Evolutionary conservation across 30 jellyfish, hydroid and myxozoan species (phyloP).

Genomic region (Turritopsis dohrnii): DNA sequence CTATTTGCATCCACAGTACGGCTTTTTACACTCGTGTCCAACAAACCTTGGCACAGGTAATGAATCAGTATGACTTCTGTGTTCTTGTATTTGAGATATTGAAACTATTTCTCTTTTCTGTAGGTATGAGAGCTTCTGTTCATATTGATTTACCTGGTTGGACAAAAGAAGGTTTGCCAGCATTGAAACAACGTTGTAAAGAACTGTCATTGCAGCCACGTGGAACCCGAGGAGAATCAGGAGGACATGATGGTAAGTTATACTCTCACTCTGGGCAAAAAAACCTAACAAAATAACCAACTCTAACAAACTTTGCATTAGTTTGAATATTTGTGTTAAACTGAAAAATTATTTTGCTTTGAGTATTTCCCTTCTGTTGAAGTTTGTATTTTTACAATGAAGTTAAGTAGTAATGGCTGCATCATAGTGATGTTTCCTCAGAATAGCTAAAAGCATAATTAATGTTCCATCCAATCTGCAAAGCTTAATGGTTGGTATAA

Average conservation of each 20-base stretch:
- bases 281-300: too few relatives aligned
- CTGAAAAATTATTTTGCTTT: not conserved
- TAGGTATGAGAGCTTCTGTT: conserved; percentile 28
- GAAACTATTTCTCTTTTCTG: not conserved
- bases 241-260: conserved; percentile 3
- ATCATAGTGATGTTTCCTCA: too few relatives aligned
- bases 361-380: not conserved
- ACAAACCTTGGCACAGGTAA: conserved; percentile 31
- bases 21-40: conserved; percentile 24
- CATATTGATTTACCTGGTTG: conserved; percentile 28
- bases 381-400: not conserved
- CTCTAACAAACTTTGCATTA: too few relatives aligned
- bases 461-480: too few relatives aligned
- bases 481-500: too few relatives aligned
- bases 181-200: not conserved
- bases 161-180: conserved; percentile 19
- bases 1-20: conserved; percentile 4
- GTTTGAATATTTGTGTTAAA: too few relatives aligned
- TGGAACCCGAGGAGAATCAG: conserved; percentile 28
- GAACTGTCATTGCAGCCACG: conserved; percentile 17
- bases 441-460: too few relatives aligned
- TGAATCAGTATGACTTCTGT: not conserved
- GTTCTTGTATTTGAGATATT: not conserved
- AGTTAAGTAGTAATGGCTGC: too few relatives aligned
- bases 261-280: too few relatives aligned